Evolutionary conservation across 2,888 invertebrate species (phyloP), one percentile per base, ranked within the genome.

Genomic region (Hofmannophila pseudospretella): DNA sequence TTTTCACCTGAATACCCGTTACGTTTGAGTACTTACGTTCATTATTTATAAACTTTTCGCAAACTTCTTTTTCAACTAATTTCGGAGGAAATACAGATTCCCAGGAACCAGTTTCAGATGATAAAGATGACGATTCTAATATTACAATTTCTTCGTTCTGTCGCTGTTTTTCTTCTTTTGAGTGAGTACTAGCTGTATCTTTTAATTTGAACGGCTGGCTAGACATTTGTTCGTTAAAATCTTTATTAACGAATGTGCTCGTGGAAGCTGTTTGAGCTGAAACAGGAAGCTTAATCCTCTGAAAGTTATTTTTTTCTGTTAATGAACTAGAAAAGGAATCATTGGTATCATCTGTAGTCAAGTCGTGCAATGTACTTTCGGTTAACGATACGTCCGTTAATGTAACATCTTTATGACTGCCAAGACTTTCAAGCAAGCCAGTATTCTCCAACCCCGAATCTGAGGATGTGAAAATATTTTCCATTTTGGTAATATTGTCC

Each of bases 71-170:
- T 40, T 79, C 71, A 22, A 73, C 53, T 19, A 63, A 47, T 52
- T 74, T 78, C 7, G 75, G 76, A 13, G 89, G 90, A 64, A 89
- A 90, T 7, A 90, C 88, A 0, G 89, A 88, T 59, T 91, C 91
- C 91, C 91, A 91, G 10, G 90, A 90, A 29, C 90, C 90, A 10
- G 90, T 89, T 67, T 90, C 90, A 4, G 90, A 90, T 20, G 90
- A 91, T 36, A 90, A 74, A 1, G 91, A 90, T 3, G 90, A 90
- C 1, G 90, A 90, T 51, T 90, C 90, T 67, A 90, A 71, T 48
- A 88, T 88, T 10, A 89, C 88, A 43, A 90, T 89, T 58, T 90
- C 90, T 62, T 90, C 90, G 64, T 90, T 90, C 51, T 89, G 89
- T 12, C 89, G 75, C 51, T 90, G 90, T 47, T 90, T 90, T 51